Conservation (phyloP, 1,140 invertebrate species). For the Frieseomelitta varia region DNA sequence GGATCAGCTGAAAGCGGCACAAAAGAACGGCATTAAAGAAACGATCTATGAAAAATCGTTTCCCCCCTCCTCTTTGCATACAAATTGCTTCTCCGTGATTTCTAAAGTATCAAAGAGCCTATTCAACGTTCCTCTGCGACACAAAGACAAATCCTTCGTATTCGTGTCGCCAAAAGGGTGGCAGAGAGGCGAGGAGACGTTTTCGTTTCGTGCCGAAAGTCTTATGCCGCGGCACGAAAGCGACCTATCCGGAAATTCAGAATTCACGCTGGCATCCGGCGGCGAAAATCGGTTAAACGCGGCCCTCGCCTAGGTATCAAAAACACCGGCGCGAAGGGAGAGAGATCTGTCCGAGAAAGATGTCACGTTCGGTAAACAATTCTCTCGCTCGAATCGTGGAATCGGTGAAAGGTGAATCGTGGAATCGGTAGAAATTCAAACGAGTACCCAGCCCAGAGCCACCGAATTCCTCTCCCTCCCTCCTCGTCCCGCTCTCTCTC, state of each 20-base stretch:
- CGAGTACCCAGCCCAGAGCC: not conserved
- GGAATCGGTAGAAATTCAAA: conserved; percentile 66
- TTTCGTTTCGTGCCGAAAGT: not conserved
- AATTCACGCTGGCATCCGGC: conserved; percentile 28
- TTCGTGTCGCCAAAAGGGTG: conserved; percentile 1
- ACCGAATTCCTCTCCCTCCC: too few relatives aligned
- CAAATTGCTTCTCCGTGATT: conserved; percentile 3
- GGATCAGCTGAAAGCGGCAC: not conserved
- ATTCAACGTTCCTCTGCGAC: not conserved
- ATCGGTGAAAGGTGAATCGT: conserved; percentile 13
- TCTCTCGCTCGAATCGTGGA: conserved; percentile 26
- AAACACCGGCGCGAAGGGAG: not conserved
- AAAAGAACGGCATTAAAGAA: not conserved
- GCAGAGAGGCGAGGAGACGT: not conserved
- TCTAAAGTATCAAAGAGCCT: conserved; percentile 30
- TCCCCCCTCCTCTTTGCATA: not conserved
- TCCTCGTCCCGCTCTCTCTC: too few relatives aligned
- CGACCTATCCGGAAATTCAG: conserved; percentile 35
- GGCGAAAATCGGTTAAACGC: conserved; percentile 17
- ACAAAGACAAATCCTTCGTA: conserved; percentile 10
- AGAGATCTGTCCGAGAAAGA: conserved; percentile 13
- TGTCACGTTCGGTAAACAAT: conserved; percentile 63
- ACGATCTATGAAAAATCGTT: not conserved
- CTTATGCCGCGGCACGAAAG: conserved; percentile 32
- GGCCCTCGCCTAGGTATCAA: conserved; percentile 26